Base-by-base conservation (phyloP, 2,797 vertebrate genomes). In the Cephalopachus bancanus region DNA sequence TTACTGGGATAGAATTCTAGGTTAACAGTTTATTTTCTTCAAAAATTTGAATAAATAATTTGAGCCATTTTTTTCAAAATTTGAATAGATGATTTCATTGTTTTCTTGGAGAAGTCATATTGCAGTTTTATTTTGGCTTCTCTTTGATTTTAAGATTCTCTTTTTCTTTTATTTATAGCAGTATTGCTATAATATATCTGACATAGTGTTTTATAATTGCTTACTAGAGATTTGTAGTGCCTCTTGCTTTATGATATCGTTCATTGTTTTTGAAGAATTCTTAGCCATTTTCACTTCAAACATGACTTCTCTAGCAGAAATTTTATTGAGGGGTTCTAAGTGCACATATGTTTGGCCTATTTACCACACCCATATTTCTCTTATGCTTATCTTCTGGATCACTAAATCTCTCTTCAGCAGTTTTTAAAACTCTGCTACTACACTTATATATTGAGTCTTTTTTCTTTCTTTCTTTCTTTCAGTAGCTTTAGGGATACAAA, bases 121-220 rank as follows among this genome's bases (percentile, higher is more conserved):
- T 26, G 93, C 12, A 84, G 24, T 92, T 88, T 89, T 80, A 84
- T 62, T 92, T 71, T 89, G 30, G 4, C 10, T 83, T 95, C 28
- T 90, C 28, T 95, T 33, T 86, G 22, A 51, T 49, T 83, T 65
- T 65, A 87, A 86, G 28, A 75, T 12, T 79, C 30, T 86, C 24
- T 71, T 85, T 85, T 44, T 71, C 51, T 76, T 49, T 6, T 11
- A 3, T 64, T 64, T 81, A 51, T 5, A 64, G 3, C 24, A 51
- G 14, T 76, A 91, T 87, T 87, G 78, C 33, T 78, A 44, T 60
- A 83, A 55, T 65, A 78, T 53, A 7, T n/a, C 19, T 53, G 9
- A 5, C 78, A 53, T 44, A 6, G 20, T 59, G 64, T 67, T 72
- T 71, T 26, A 33, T 57, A 28, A 53, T 53, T 59, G 91, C 60